A percentile compares a stretch with the other conserved stretches of the same genome.
These are phyloP conservation scores for Sisyra terminalis DNA, from an alignment of 2,888 invertebrate genomes.

Conservation along the genomic window DNA sequence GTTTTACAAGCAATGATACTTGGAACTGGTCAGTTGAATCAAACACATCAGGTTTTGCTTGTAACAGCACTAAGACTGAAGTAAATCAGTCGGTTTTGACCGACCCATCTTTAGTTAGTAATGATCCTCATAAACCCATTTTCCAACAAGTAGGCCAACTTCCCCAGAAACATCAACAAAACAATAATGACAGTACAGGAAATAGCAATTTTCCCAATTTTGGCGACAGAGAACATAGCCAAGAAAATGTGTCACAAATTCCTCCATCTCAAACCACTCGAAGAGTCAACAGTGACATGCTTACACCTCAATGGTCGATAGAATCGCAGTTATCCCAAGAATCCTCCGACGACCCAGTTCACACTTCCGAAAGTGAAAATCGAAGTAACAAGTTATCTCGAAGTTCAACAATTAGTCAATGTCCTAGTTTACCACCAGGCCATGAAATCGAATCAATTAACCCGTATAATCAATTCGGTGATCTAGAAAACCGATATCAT, in stretches of 20 bases:
- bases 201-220: background rate
- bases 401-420: slow-evolving; percentile 26
- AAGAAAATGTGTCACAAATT: slow-evolving; percentile 7
- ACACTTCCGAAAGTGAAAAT: slow-evolving; percentile 42
- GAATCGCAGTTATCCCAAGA: slow-evolving; percentile 49
- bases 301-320: slow-evolving; percentile 45
- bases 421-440: slow-evolving; percentile 16
- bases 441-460: slow-evolving; percentile 7
- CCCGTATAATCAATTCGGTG: background rate
- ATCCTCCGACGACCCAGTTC: slow-evolving; percentile 42
- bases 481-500: slow-evolving; percentile 1
- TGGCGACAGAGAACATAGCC: slow-evolving; percentile 6
- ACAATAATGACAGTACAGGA: background rate
- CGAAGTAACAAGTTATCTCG: slow-evolving; percentile 40
- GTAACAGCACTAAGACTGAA: slow-evolving; percentile 9
- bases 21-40: slow-evolving; percentile 46
- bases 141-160: slow-evolving; percentile 3
- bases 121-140: slow-evolving; percentile 8
- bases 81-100: slow-evolving; percentile 11
- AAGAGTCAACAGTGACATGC: slow-evolving; percentile 19
- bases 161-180: background rate
- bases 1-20: slow-evolving; percentile 33
- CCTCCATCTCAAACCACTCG: slow-evolving; percentile 11
- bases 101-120: slow-evolving; percentile 9
- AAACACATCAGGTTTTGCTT: slow-evolving; percentile 14